Evolutionary conservation across 2,797 vertebrate species (phyloP).

Genomic region (Chaetophractus vellerosus): DNA sequence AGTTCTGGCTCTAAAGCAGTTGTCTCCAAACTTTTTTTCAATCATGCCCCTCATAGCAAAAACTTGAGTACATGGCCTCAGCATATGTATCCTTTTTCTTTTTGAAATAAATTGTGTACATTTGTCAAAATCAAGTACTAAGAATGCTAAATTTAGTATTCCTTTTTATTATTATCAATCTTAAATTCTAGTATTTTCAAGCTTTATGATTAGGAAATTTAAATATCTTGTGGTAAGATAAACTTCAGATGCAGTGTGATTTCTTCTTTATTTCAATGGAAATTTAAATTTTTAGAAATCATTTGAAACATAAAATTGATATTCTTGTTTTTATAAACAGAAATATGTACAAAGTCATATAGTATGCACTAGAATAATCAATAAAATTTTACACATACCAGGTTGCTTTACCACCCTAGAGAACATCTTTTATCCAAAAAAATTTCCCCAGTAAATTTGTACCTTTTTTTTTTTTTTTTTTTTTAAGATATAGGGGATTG

Average conservation of each 20-base stretch:
- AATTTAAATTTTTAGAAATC: constrained; percentile 43
- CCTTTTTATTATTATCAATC: neutral
- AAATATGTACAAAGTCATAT: constrained; percentile 54
- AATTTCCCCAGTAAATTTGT: neutral
- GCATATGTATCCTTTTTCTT: no score
- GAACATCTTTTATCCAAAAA: neutral
- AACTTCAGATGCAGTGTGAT: constrained; percentile 80
- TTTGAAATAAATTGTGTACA: no score
- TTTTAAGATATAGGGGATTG: no score
- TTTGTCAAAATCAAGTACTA: no score
- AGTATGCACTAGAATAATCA: neutral
- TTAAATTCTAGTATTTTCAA: neutral
- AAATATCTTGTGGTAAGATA: neutral
- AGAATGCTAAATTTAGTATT: neutral
- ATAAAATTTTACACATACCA: neutral
- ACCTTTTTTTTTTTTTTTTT: constrained; percentile 19
- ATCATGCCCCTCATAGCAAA: no score
- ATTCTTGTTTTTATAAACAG: constrained; percentile 61
- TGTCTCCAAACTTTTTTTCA: no score
- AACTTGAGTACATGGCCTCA: no score
- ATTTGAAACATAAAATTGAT: constrained; percentile 40
- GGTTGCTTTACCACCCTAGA: neutral
- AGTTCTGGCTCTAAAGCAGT: no score
- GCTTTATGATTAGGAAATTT: neutral
- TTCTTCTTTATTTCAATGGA: constrained; percentile 49